Evolutionary conservation across 2,113 vertebrate species (phyloP), one percentile per base, ranked within the genome.

Genomic region (Pollachius pollachius): DNA sequence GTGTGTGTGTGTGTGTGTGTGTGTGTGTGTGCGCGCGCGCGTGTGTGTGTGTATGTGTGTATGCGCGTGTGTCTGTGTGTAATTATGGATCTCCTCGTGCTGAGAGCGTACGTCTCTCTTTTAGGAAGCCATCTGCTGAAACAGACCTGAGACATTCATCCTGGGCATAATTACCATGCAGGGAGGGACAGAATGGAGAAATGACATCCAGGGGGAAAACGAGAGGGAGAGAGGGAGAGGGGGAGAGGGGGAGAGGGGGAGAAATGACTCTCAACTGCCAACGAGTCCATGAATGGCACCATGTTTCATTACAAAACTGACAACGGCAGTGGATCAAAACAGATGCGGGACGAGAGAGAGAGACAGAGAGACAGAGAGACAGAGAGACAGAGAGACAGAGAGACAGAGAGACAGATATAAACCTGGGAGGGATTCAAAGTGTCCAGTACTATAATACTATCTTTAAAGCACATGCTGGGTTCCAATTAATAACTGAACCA

Each of bases 41-140:
- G 73, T 63, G 74, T 74, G 82, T 86, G 85, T 83, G 74, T 89
- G 65, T 23, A 21, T 67, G 23, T 25, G 58, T 48, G 18, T 52
- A n/a, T 69, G 58, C 16, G 34, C n/a, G 16, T 12, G 17, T 64
- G 73, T 63, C 73, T 74, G 82, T 86, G 85, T 83, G 74, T 89
- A 90, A 88, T 89, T 89, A 89, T 77, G 84, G 81, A 88, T 88
- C 83, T 82, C 85, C 79, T 74, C 75, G 83, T 69, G 79, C 84
- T 79, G 80, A 86, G 81, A 21, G 59, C 82, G 79, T 84, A 76
- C 71, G 81, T 87, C 83, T 88, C 83, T 85, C 85, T 89, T 88
- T 85, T 77, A 78, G 79, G 80, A 81, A 88, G 88, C 89, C 89
- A 91, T 91, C 89, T 91, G 89, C 85, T 88, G 84, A 85, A 89